Conservation (phyloP, 2,888 invertebrate species). For the Coleophora deauratella region DNA sequence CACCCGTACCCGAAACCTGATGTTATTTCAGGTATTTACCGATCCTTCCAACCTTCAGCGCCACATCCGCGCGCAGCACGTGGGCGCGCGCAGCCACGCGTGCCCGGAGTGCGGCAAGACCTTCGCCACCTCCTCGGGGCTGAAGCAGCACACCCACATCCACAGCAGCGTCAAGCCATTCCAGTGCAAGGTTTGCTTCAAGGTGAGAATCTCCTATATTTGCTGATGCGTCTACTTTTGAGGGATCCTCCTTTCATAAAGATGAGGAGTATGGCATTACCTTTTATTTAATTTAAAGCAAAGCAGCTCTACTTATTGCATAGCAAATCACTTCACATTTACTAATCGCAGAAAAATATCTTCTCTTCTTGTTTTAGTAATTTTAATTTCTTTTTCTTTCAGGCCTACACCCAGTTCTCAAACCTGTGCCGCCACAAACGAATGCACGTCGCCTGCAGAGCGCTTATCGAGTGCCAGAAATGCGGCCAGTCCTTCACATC, state of each 20-base stretch:
- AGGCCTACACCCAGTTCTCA: conserved; percentile 99
- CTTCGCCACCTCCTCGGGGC: conserved; percentile 96
- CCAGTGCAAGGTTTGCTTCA: conserved; percentile 96
- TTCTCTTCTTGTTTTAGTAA: too few species aligned
- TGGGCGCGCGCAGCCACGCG: conserved; percentile 96
- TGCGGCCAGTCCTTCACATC: conserved; percentile 95
- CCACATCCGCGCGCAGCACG: conserved; percentile 96
- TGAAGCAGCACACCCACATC: conserved; percentile 99
- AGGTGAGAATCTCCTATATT: conserved; percentile 66
- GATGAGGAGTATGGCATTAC: neutral
- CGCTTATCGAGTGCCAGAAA: conserved; percentile 94
- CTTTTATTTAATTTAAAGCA: neutral
- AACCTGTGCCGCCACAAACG: conserved; percentile 99
- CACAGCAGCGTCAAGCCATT: conserved; percentile 99
- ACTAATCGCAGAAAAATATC: too few species aligned
- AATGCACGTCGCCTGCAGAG: conserved; percentile 97
- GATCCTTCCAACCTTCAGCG: conserved; percentile 97
- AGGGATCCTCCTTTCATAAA: too few species aligned
- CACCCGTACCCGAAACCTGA: conserved; percentile 55
- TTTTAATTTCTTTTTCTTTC: conserved; percentile 34
- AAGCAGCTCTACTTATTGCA: too few species aligned
- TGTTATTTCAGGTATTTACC: conserved; percentile 88
- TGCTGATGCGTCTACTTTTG: too few species aligned
- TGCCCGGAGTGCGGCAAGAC: conserved; percentile 99
- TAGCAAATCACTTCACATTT: too few species aligned